These are phyloP conservation scores for Papilio protenor DNA, from an alignment of 2,888 invertebrate genomes.

Conservation along the genomic window DNA sequence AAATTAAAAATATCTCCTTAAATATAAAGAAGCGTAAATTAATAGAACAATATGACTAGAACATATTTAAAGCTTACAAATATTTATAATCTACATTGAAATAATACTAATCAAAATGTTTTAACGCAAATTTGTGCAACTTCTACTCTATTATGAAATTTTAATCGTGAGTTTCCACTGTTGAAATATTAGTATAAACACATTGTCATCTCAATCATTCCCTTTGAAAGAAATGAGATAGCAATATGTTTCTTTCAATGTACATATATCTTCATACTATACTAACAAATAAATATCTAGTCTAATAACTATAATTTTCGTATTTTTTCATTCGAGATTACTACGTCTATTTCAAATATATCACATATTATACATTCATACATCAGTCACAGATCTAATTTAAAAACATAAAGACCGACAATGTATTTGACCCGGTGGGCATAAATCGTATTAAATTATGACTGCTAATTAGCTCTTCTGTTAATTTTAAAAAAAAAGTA, in stretches of 20 bases:
- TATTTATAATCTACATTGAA: neutral
- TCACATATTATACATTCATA: neutral
- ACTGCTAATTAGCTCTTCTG: too few relatives aligned
- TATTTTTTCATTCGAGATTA: neutral
- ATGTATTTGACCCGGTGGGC: too few relatives aligned
- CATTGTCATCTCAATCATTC: neutral
- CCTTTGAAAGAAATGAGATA: too few relatives aligned
- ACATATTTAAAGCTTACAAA: neutral
- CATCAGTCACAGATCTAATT: neutral
- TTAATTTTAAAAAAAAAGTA: too few relatives aligned
- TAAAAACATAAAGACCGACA: too few relatives aligned
- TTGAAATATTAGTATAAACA: neutral
- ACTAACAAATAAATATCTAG: too few relatives aligned
- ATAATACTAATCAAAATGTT: neutral
- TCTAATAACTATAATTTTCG: too few relatives aligned
- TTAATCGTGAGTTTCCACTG: neutral
- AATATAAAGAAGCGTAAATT: neutral
- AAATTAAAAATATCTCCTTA: neutral
- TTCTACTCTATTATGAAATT: neutral
- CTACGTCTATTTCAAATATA: neutral
- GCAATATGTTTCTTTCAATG: too few relatives aligned
- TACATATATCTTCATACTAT: too few relatives aligned
- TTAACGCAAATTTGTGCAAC: neutral
- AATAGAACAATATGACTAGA: constrained; percentile 5
- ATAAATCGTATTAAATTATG: too few relatives aligned